Percentiles rank a stretch among this genome's conserved stretches.
phyloP scores from a whole-genome alignment of 2,113 vertebrate genomes.

The Triplophysa siluroides region DNA sequence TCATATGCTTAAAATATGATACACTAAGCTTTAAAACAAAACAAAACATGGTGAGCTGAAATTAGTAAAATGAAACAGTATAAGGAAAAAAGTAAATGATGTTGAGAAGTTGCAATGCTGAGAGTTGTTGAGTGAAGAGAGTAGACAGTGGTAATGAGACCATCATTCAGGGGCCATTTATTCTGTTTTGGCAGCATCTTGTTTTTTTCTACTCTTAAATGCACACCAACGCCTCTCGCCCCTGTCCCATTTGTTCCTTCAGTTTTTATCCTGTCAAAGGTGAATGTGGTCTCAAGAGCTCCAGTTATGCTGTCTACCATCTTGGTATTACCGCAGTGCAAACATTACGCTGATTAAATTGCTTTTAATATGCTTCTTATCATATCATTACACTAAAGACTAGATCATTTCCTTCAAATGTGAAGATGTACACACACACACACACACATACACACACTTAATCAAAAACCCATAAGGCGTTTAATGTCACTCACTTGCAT shows the following conservation, averaged over 20 bases:
- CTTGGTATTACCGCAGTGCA: neutral
- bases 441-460: too few species aligned
- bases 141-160: constrained; percentile 50
- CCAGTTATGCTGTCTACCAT: neutral
- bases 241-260: neutral
- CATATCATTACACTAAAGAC: too few species aligned
- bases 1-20: constrained; percentile 43
- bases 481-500: too few species aligned
- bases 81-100: neutral
- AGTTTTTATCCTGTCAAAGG: neutral
- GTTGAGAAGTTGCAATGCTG: neutral
- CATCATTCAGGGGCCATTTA: too few species aligned
- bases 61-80: neutral
- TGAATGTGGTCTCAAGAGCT: neutral
- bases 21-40: neutral
- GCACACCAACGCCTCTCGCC: neutral
- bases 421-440: too few species aligned
- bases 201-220: neutral
- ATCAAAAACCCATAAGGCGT: too few species aligned
- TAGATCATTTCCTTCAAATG: too few species aligned
- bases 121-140: constrained; percentile 28
- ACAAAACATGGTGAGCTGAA: neutral
- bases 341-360: neutral
- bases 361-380: neutral
- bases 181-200: neutral